Base-by-base conservation (phyloP, 2,113 vertebrate genomes). In the Riparia riparia region DNA sequence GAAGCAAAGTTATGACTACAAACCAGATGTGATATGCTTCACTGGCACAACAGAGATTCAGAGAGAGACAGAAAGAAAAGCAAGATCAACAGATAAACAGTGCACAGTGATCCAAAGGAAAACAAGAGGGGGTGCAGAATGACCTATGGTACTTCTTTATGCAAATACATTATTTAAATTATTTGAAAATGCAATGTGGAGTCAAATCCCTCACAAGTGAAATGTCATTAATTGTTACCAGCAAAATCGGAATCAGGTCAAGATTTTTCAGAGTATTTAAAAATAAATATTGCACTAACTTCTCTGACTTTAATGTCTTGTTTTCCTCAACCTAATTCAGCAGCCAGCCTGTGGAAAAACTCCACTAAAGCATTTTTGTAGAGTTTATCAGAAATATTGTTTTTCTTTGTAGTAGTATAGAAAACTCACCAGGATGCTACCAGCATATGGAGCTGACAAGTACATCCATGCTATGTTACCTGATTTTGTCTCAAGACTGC, bases 371-470 rank as follows among this genome's bases (percentile, higher is more conserved):
- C 64, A 32, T 68, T 84, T 68, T 58, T 77, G 29, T 6, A 58
- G 47, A 39, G 54, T 60, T 60, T 44, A 56, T 56, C 22, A 56
- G 60, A 60, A 84, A 80, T 54, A 41, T 0, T 53, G 12, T 15
- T 72, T 73, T 56, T 39, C 37, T 69, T 88, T 44, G 18, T 32
- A 73, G 24, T 11, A 64, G 26, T 60, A 17, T 64, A 64, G 28
- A 54, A 84, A 64, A 64, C 28, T 28, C 21, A 54, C 58, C 11
- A 82, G 21, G 51, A 54, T 82, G 29, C 73, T 44, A 82, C 90
- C 66, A 34, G 49, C 58, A 93, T 96, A 92, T 82, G 94, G 88
- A 95, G 93, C 90, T 90, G 69, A 90, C 89, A 71, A 93, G 76
- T 22, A 61, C 71, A 57, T 86, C 84, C 54, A 58, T 90, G 82